A percentile compares a stretch with the other conserved stretches of the same genome.
Evolutionary conservation across 2,113 vertebrate genomes (phyloP).

Genomic region (Elephas maximus): DNA sequence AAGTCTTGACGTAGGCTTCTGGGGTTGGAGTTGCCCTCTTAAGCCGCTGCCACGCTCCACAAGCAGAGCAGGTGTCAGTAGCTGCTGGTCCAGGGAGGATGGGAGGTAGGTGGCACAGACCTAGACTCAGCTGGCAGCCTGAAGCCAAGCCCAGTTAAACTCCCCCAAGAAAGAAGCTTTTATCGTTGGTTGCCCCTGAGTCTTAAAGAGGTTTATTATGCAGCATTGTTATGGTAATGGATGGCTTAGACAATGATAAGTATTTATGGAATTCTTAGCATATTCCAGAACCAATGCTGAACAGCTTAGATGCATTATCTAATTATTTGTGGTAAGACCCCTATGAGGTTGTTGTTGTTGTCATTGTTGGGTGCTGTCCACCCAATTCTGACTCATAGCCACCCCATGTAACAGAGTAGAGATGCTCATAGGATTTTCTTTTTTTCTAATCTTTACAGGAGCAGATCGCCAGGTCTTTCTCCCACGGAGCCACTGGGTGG

Average conservation of each 20-base stretch:
- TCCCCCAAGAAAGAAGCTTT: background rate
- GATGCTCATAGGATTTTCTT: too few relatives aligned
- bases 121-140: background rate
- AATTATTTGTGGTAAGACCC: background rate
- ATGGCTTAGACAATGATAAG: fast-evolving
- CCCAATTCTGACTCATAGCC: too few relatives aligned
- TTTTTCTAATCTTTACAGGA: too few relatives aligned
- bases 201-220: background rate
- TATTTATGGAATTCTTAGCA: background rate
- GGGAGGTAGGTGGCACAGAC: fast-evolving
- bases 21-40: too few relatives aligned
- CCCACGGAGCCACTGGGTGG: too few relatives aligned
- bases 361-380: too few relatives aligned
- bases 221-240: background rate
- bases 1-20: background rate
- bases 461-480: too few relatives aligned
- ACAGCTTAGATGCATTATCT: too few relatives aligned
- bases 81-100: background rate
- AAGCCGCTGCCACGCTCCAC: fast-evolving
- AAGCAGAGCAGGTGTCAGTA: too few relatives aligned
- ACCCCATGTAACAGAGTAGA: too few relatives aligned
- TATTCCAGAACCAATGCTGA: background rate
- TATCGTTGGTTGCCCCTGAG: fast-evolving
- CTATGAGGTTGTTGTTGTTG: too few relatives aligned
- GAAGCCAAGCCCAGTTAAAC: background rate